phyloP scores from a whole-genome alignment of 2,888 invertebrate species.

The Cyclophora albipunctata region DNA sequence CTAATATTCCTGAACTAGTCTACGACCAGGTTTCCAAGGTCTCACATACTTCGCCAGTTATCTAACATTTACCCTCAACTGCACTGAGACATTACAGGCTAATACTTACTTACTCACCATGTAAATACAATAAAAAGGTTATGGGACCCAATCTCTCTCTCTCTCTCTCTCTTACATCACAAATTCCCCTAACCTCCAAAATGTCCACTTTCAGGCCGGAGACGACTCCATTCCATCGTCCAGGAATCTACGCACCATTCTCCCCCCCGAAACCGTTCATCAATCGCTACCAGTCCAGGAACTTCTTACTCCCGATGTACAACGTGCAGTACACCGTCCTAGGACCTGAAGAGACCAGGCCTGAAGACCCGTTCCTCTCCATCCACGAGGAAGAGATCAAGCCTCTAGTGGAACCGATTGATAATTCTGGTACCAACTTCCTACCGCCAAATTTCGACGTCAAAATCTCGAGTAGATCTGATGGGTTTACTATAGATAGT shows the following conservation, averaged over 20 bases:
- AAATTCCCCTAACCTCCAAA: no score
- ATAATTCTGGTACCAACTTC: conserved; percentile 30
- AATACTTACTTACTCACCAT: no score
- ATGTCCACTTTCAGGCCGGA: conserved; percentile 30
- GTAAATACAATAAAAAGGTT: no score
- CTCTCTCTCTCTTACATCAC: no score
- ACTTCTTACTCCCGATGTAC: conserved; percentile 52
- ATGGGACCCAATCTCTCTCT: no score
- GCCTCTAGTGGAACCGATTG: conserved; percentile 54
- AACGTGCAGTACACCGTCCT: conserved; percentile 55
- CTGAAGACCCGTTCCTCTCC: conserved; percentile 48
- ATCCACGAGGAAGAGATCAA: conserved; percentile 50
- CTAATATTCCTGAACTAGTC: no score
- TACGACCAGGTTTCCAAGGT: no score
- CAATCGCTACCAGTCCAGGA: conserved; percentile 34
- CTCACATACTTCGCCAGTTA: no score
- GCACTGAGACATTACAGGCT: no score
- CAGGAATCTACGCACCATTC: conserved; percentile 72
- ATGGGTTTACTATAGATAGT: conserved; percentile 43
- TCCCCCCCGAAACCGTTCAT: conserved; percentile 54
- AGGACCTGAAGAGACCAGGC: conserved; percentile 42
- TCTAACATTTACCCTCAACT: no score
- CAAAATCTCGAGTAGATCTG: conserved; percentile 46
- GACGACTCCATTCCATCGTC: conserved; percentile 63
- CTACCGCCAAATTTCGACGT: conserved; percentile 51